Conservation (phyloP, 2,797 vertebrate genomes). For the Macroramphosus scolopax region DNA sequence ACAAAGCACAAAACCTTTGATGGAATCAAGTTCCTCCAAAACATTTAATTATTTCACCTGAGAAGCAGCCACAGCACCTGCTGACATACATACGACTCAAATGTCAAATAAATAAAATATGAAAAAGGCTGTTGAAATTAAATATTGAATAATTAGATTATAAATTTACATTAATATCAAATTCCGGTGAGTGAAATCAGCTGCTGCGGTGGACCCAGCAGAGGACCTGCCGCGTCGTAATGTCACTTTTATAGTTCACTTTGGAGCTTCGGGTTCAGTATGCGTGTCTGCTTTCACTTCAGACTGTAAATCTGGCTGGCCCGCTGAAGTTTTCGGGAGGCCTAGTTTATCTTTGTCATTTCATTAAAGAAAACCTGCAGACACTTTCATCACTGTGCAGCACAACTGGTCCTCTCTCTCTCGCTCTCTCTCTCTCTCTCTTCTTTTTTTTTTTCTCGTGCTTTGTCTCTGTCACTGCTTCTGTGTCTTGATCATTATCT, state of each 20-base stretch:
- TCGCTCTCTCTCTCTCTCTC: conserved; percentile 20
- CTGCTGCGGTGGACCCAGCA: no score
- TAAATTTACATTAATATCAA: conserved; percentile 1
- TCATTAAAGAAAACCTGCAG: conserved; percentile 25
- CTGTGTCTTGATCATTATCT: conserved; percentile 53
- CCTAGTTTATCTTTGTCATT: conserved; percentile 7
- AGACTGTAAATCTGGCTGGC: not conserved
- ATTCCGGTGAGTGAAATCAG: conserved; percentile 17
- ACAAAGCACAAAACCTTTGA: no score
- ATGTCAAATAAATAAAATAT: no score
- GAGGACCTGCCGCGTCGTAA: not conserved
- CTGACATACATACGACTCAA: not conserved
- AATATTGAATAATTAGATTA: not conserved
- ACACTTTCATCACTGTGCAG: conserved; percentile 22
- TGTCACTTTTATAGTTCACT: not conserved
- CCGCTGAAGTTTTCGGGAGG: conserved; percentile 13
- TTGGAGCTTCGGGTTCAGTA: no score
- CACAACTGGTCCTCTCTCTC: conserved; percentile 22
- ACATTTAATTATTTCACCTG: not conserved
- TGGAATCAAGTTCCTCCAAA: not conserved
- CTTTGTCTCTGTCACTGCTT: conserved; percentile 22
- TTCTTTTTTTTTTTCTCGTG: conserved; percentile 24
- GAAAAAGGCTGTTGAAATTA: no score
- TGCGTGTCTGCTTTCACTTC: conserved; percentile 2
- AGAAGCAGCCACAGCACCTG: not conserved